phyloP scores from a whole-genome alignment of 2,113 vertebrate genomes.

The Protobothrops flavoviridis region DNA sequence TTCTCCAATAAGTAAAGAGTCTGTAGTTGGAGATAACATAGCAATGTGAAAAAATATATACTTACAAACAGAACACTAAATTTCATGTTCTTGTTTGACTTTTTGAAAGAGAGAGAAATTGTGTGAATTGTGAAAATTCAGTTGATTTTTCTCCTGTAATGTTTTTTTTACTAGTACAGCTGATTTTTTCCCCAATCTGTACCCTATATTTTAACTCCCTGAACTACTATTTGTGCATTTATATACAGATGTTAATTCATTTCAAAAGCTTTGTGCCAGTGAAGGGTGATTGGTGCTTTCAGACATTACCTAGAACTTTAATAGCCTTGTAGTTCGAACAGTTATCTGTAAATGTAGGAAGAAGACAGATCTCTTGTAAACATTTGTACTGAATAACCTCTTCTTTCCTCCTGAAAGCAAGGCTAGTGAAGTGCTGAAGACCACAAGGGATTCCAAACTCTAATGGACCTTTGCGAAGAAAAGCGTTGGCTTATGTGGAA shows the following conservation, averaged over 20 bases:
- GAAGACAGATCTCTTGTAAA: conserved; percentile 63
- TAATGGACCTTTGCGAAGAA: conserved; percentile 78
- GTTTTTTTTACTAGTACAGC: conserved; percentile 20
- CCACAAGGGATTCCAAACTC: conserved; percentile 73
- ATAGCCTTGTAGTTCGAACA: conserved; percentile 65
- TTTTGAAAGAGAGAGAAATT: conserved; percentile 57
- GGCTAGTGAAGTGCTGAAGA: conserved; percentile 75
- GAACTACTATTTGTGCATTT: conserved; percentile 62
- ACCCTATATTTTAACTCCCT: conserved; percentile 56
- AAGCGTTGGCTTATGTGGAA: conserved; percentile 76
- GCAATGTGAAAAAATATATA: conserved; percentile 32
- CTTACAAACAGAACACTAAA: conserved; percentile 49
- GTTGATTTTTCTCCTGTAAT: conserved; percentile 57
- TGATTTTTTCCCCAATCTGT: conserved; percentile 38
- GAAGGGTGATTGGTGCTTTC: conserved; percentile 74
- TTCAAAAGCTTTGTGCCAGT: conserved; percentile 62
- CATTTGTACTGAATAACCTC: conserved; percentile 75
- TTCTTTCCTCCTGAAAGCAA: conserved; percentile 75
- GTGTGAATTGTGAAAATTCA: conserved; percentile 32
- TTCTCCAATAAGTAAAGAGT: neutral
- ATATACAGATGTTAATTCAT: conserved; percentile 59
- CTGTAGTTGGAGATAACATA: conserved; percentile 13
- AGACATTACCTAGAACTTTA: conserved; percentile 62
- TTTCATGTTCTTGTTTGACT: conserved; percentile 41
- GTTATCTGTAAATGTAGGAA: conserved; percentile 65